phyloP scores from a whole-genome alignment of 2,888 invertebrate species.

The Leistus spinibarbis region DNA sequence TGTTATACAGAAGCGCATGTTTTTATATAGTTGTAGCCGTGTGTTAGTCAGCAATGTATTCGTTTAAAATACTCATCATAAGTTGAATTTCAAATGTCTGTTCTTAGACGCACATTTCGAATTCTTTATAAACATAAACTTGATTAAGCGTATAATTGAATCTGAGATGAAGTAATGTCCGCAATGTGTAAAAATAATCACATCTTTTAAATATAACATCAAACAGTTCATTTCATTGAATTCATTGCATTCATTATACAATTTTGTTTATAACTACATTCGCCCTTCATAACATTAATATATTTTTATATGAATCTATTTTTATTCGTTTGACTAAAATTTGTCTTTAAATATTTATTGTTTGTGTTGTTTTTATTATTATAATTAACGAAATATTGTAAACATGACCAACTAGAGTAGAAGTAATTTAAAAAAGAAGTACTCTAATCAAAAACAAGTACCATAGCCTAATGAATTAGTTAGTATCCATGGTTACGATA shows the following conservation, averaged over 20 bases:
- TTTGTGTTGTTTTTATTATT: too few species aligned
- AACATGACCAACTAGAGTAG: too few species aligned
- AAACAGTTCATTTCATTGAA: background rate
- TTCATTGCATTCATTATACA: background rate
- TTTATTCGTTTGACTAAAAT: too few species aligned
- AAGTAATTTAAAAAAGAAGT: too few species aligned
- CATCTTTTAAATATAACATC: background rate
- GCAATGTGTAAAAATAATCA: background rate
- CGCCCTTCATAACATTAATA: too few species aligned
- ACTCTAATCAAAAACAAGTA: too few species aligned
- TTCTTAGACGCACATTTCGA: constrained; percentile 1
- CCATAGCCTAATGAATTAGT: too few species aligned
- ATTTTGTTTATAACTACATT: background rate
- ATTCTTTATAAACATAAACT: constrained; percentile 2
- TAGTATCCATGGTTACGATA: too few species aligned
- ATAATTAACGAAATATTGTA: too few species aligned
- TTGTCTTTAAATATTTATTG: too few species aligned
- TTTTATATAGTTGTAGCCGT: background rate
- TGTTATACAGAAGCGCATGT: constrained; percentile 2
- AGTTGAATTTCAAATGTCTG: constrained; percentile 16
- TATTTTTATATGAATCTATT: too few species aligned
- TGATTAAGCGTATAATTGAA: constrained; percentile 30
- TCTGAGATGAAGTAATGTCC: background rate
- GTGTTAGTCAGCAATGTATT: constrained; percentile 12
- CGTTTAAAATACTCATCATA: constrained; percentile 30